A percentile compares a stretch with the other conserved stretches of the same genome.
These are phyloP conservation scores for Morone chrysops DNA, from an alignment of 2,113 vertebrate genomes.

Conservation along the genomic window DNA sequence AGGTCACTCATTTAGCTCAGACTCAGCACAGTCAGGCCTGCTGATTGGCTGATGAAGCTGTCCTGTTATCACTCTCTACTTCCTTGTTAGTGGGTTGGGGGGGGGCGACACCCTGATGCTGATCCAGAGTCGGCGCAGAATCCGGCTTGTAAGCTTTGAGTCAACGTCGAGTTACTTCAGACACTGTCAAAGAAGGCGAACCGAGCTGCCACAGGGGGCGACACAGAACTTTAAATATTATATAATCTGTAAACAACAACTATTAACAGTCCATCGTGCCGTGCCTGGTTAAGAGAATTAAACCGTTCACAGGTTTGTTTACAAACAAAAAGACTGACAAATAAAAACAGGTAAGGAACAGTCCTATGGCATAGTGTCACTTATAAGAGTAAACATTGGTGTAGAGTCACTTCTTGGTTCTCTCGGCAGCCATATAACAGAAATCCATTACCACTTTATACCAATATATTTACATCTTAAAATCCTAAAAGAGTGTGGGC, in stretches of 20 bases:
- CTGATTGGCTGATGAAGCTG: constrained; percentile 53
- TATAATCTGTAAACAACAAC: constrained; percentile 50
- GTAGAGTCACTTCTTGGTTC: neutral
- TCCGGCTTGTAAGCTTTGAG: neutral
- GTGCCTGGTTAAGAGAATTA: constrained; percentile 35
- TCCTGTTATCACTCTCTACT: neutral
- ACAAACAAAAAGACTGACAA: constrained; percentile 43
- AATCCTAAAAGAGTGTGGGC: constrained; percentile 31
- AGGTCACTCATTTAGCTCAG: constrained; percentile 27
- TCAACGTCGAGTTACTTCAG: neutral
- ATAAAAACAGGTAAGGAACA: constrained; percentile 40
- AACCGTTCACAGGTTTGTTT: constrained; percentile 21
- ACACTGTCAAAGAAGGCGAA: neutral
- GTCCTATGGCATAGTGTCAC: constrained; percentile 15
- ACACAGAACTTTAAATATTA: constrained; percentile 42
- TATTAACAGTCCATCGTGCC: constrained; percentile 39
- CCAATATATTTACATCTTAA: constrained; percentile 39
- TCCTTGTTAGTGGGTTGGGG: neutral
- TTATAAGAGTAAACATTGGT: constrained; percentile 46
- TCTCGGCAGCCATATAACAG: constrained; percentile 22
- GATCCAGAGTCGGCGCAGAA: neutral
- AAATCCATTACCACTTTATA: constrained; percentile 38
- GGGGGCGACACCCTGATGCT: neutral
- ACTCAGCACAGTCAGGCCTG: constrained; percentile 27
- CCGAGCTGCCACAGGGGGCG: neutral